phyloP scores from a whole-genome alignment of 1,140 invertebrate genomes.

The Leptinotarsa defecta region DNA sequence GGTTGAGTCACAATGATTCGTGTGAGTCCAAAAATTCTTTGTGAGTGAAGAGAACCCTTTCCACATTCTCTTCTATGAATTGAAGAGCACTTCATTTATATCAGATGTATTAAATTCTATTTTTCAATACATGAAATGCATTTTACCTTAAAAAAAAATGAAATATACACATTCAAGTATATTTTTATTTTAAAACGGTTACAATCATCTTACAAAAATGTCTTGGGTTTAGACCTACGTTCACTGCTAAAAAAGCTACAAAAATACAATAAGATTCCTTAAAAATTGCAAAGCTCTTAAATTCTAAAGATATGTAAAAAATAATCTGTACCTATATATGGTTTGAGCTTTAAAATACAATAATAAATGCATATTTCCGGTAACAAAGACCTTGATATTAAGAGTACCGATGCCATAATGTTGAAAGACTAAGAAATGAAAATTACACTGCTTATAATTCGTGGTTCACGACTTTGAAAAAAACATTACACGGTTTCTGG shows the following conservation, averaged over 20 bases:
- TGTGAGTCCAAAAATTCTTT: no score
- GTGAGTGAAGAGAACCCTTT: no score
- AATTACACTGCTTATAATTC: background rate
- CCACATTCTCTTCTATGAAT: background rate
- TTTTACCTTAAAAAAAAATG: background rate
- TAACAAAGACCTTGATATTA: conserved; percentile 11
- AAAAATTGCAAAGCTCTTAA: conserved; percentile 30
- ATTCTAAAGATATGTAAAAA: conserved; percentile 30
- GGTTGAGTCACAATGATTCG: no score
- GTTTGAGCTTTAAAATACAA: conserved; percentile 23
- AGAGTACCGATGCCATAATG: background rate
- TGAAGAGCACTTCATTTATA: background rate
- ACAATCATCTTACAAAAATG: conserved; percentile 28
- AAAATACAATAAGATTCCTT: conserved; percentile 23
- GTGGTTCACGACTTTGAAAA: no score
- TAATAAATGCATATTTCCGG: conserved; percentile 17
- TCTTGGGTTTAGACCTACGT: conserved; percentile 11
- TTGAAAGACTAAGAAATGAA: background rate
- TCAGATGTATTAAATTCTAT: background rate
- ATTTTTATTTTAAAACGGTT: conserved; percentile 22
- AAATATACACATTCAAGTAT: background rate
- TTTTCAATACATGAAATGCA: background rate
- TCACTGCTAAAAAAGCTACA: conserved; percentile 27
- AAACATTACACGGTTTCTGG: no score
- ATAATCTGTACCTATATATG: conserved; percentile 27